A percentile compares a stretch with the other conserved stretches of the same genome.
These are phyloP conservation scores for Muntiacus muntjak DNA, from an alignment of 2,113 vertebrate species.

Conservation along the genomic window DNA sequence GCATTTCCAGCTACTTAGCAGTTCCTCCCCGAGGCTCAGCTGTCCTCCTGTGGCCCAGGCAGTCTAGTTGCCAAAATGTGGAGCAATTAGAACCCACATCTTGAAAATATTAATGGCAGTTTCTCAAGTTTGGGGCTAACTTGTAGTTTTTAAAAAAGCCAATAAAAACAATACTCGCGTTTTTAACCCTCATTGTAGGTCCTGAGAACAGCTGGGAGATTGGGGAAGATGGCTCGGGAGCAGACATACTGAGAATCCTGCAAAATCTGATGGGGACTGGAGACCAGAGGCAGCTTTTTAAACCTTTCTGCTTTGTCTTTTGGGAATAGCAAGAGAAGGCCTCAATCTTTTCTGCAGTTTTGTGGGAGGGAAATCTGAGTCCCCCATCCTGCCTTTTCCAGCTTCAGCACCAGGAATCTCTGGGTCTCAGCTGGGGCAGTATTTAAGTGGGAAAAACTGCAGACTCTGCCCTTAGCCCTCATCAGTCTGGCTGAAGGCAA, in stretches of 20 bases:
- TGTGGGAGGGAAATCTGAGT: not conserved
- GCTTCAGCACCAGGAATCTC: not conserved
- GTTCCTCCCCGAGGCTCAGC: not conserved
- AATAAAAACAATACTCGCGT: not conserved
- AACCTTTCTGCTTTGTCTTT: not conserved
- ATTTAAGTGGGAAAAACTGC: not conserved
- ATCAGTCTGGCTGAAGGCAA: not conserved
- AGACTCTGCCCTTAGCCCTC: not conserved
- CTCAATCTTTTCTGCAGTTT: not conserved
- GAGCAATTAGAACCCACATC: conserved; percentile 76
- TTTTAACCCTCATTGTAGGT: not conserved
- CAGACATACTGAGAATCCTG: not conserved
- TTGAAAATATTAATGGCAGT: conserved; percentile 83
- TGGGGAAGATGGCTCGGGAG: not conserved
- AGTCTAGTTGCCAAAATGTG: conserved; percentile 67
- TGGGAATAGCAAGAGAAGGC: not conserved
- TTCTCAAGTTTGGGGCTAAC: conserved; percentile 69
- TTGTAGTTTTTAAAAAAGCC: not conserved
- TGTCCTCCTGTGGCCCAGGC: conserved; percentile 52
- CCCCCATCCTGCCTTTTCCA: not conserved
- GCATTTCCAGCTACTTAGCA: not conserved
- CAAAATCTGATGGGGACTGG: not conserved
- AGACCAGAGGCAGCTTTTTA: not conserved
- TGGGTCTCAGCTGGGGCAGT: not conserved
- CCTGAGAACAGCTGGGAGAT: not conserved